Conservation (phyloP, 30 jellyfish, hydroid and myxozoan genomes). For the Hydra vulgaris region DNA sequence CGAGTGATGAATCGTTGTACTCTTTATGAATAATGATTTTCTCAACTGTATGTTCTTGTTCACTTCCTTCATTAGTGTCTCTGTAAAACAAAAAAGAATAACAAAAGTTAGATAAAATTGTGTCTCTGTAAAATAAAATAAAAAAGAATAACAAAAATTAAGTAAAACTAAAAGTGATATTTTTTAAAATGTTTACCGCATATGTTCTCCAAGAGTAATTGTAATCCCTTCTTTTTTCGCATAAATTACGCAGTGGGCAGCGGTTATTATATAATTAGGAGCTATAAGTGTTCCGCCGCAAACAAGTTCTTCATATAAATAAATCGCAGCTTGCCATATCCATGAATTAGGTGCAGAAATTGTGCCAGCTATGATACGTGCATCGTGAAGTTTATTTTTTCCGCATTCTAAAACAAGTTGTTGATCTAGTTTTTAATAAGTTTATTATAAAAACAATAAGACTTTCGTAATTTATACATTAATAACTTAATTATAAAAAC, state of each 20-base stretch:
- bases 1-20: constrained; percentile 1
- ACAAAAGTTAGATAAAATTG: background rate
- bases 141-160: too few relatives aligned
- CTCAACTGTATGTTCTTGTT: constrained; percentile 11
- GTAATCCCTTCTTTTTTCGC: background rate
- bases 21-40: background rate
- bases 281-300: constrained; percentile 20
- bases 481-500: too few relatives aligned
- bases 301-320: background rate
- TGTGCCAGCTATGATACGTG: background rate
- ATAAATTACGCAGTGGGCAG: constrained; percentile 19
- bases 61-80: constrained; percentile 13
- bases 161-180: too few relatives aligned
- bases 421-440: too few relatives aligned
- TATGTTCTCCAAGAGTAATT: constrained; percentile 15
- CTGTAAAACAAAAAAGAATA: background rate
- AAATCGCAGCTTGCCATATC: constrained; percentile 23
- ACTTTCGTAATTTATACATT: too few relatives aligned
- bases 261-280: constrained; percentile 7
- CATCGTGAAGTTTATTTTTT: background rate
- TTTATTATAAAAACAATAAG: background rate
- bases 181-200: background rate
- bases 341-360: constrained; percentile 12
- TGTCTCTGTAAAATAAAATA: too few relatives aligned
- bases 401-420: constrained; percentile 1